A percentile compares a stretch with the other conserved stretches of the same genome.
Conservation (phyloP, 2,797 vertebrate species). For the Microctenopoma steveboyesi region DNA sequence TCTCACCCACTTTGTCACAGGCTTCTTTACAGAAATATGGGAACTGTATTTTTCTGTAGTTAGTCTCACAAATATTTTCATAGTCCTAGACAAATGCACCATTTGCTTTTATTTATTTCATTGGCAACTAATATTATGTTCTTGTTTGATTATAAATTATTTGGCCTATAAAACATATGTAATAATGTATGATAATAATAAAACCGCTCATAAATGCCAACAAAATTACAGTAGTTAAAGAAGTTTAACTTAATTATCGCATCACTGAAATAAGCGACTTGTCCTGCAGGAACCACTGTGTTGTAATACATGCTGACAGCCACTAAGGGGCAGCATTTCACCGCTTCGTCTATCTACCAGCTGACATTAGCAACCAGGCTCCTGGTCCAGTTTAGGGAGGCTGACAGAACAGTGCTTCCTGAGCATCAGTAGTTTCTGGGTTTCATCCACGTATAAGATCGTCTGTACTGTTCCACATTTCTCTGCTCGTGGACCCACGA, state of each 20-base stretch:
- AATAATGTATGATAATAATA: no score
- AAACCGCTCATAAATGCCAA: no score
- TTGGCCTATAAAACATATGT: background rate
- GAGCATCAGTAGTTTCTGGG: background rate
- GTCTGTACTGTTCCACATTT: background rate
- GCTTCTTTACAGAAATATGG: background rate
- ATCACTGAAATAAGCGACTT: background rate
- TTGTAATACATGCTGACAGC: slow-evolving; percentile 11
- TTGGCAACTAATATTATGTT: no score
- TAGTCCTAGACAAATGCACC: background rate
- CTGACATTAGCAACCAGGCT: slow-evolving; percentile 19
- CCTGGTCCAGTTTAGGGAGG: slow-evolving; percentile 9
- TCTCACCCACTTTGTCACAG: no score
- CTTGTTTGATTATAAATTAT: background rate
- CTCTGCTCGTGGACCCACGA: background rate
- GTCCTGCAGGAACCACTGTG: background rate
- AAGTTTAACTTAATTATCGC: no score
- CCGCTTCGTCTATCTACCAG: slow-evolving; percentile 5
- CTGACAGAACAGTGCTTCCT: slow-evolving; percentile 1
- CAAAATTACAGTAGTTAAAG: no score
- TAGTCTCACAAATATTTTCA: background rate
- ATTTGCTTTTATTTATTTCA: no score
- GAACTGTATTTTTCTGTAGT: background rate
- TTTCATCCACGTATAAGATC: background rate
- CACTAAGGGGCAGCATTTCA: slow-evolving; percentile 52